A percentile compares a stretch with the other conserved stretches of the same genome.
Evolutionary conservation across 2,888 invertebrate species (phyloP).

Genomic region (Crepidodera aurea): DNA sequence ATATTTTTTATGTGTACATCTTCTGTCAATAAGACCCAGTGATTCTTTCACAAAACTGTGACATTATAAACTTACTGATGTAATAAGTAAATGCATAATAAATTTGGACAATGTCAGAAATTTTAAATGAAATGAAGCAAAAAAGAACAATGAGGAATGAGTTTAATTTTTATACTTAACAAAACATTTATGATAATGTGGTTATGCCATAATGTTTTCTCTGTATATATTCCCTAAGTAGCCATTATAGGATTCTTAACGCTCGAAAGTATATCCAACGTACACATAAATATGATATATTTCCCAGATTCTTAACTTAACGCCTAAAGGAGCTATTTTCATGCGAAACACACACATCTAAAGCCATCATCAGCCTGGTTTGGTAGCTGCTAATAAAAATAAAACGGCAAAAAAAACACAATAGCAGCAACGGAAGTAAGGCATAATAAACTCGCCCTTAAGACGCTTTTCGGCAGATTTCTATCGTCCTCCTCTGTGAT

Average conservation of each 20-base stretch:
- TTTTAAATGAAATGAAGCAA: too few species aligned
- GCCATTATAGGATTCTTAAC: background rate
- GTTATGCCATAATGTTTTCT: too few species aligned
- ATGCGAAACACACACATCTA: conserved; percentile 28
- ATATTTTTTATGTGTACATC: too few species aligned
- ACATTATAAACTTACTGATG: too few species aligned
- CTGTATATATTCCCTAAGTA: too few species aligned
- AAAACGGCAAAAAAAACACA: conserved; percentile 37
- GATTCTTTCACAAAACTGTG: too few species aligned
- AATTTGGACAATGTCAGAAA: too few species aligned
- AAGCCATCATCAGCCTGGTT: conserved; percentile 11
- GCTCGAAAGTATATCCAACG: background rate
- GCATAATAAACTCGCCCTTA: conserved; percentile 72
- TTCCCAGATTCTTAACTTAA: background rate
- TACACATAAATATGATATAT: background rate
- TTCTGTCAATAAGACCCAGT: too few species aligned
- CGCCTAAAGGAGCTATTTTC: conserved; percentile 17
- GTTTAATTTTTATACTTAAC: too few species aligned
- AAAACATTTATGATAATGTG: too few species aligned
- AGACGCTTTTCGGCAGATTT: conserved; percentile 90
- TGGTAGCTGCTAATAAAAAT: conserved; percentile 27
- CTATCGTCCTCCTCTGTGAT: conserved; percentile 96
- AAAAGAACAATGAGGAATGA: too few species aligned
- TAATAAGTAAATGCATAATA: too few species aligned
- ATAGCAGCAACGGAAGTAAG: conserved; percentile 15